Conservation (phyloP, 2,113 vertebrate genomes). For the Uropsilus gracilis region DNA sequence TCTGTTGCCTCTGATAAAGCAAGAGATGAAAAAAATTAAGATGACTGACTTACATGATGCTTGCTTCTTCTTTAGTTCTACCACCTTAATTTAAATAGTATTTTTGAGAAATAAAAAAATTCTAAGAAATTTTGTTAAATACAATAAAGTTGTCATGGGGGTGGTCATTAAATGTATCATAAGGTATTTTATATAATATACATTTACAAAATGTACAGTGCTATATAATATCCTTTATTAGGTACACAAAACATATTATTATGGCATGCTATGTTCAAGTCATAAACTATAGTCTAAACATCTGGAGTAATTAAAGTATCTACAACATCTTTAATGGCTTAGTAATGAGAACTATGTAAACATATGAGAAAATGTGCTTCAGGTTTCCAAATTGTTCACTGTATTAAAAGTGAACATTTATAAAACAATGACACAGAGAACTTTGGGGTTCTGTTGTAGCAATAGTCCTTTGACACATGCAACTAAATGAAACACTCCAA, state of each 20-base stretch:
- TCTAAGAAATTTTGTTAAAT: slow-evolving; percentile 44
- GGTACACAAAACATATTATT: slow-evolving; percentile 39
- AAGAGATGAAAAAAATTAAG: not conserved
- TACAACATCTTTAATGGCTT: slow-evolving; percentile 34
- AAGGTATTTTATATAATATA: slow-evolving; percentile 63
- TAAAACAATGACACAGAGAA: not conserved
- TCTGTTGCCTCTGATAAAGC: not conserved
- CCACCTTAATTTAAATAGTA: slow-evolving; percentile 37
- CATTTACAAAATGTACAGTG: slow-evolving; percentile 53
- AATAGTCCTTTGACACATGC: not conserved
- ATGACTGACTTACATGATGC: not conserved
- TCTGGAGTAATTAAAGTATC: slow-evolving; percentile 60
- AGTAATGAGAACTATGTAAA: slow-evolving; percentile 44
- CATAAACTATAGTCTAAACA: slow-evolving; percentile 46
- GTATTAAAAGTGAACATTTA: slow-evolving; percentile 10
- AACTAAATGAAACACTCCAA: not conserved
- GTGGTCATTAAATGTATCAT: slow-evolving; percentile 56
- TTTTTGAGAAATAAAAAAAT: not conserved
- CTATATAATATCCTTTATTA: slow-evolving; percentile 50
- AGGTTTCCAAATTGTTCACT: slow-evolving; percentile 19
- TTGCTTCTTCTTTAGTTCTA: not conserved
- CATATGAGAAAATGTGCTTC: not conserved
- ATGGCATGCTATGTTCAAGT: slow-evolving; percentile 37
- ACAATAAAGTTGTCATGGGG: slow-evolving; percentile 24
- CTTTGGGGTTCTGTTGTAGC: slow-evolving; percentile 1